phyloP scores from a whole-genome alignment of 2,888 invertebrate species.

The Pandemis cinnamomeana region DNA sequence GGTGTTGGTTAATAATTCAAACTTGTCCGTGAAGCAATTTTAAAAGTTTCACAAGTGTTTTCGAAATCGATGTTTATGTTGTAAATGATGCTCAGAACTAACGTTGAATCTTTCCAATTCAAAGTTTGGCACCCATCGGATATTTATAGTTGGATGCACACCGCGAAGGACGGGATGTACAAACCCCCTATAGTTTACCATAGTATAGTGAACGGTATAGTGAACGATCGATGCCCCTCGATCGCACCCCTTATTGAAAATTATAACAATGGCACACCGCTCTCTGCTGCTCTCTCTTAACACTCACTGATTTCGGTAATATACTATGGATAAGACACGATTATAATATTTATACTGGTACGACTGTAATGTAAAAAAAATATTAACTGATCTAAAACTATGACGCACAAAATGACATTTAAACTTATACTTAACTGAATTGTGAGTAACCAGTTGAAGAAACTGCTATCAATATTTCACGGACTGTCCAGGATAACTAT shows the following conservation, averaged over 20 bases:
- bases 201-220: slow-evolving; percentile 43
- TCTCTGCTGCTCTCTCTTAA: slow-evolving; percentile 75
- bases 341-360: neutral
- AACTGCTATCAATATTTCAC: no score
- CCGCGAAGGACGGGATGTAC: slow-evolving; percentile 62
- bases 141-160: slow-evolving; percentile 80
- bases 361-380: neutral
- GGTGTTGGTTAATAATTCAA: no score
- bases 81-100: no score
- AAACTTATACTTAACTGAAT: no score
- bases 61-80: no score
- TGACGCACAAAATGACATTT: no score
- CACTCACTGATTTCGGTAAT: slow-evolving; percentile 82
- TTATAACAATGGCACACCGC: slow-evolving; percentile 84
- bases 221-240: slow-evolving; percentile 82
- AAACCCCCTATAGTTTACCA: slow-evolving; percentile 33
- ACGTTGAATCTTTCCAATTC: neutral
- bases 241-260: slow-evolving; percentile 84
- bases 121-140: slow-evolving; percentile 61
- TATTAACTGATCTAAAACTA: no score
- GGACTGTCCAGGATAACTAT: no score
- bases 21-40: no score
- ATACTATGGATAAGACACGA: slow-evolving; percentile 68
- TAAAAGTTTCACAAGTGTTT: no score
- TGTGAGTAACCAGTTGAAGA: no score